These are phyloP conservation scores for Hydrozoanthus gracilis DNA, from an alignment of 92 coral and sea anemone genomes.

Conservation along the genomic window DNA sequence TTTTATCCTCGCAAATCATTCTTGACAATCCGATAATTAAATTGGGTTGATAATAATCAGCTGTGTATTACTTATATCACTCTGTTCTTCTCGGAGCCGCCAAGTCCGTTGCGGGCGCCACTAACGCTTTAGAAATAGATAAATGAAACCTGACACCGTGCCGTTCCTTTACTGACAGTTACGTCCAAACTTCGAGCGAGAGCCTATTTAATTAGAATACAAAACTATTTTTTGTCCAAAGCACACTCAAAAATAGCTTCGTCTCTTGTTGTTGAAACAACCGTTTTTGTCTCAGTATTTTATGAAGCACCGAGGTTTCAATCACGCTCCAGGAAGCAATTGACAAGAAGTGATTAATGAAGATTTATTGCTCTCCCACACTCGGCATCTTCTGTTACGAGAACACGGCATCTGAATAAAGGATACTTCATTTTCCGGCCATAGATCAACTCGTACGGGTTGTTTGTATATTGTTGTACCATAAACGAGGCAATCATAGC, in stretches of 20 bases:
- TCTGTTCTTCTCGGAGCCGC: not conserved
- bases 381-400: constrained; percentile 39
- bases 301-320: not conserved
- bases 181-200: not conserved
- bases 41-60: constrained; percentile 29
- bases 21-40: constrained; percentile 41
- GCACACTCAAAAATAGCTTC: too few relatives aligned
- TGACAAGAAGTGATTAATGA: constrained; percentile 43
- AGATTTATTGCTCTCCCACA: constrained; percentile 46
- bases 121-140: not conserved
- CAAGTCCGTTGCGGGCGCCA: not conserved
- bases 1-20: constrained; percentile 10
- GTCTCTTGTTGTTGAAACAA: not conserved
- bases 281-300: not conserved
- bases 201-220: not conserved
- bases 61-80: not conserved
- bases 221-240: not conserved
- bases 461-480: constrained; percentile 15
- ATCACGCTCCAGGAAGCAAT: constrained; percentile 33
- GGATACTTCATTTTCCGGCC: constrained; percentile 33
- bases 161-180: not conserved
- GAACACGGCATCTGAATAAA: constrained; percentile 34
- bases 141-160: not conserved
- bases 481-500: not conserved
- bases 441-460: constrained; percentile 4